These are phyloP conservation scores for Xylota segnis DNA, from an alignment of 2,888 invertebrate genomes.

Conservation along the genomic window DNA sequence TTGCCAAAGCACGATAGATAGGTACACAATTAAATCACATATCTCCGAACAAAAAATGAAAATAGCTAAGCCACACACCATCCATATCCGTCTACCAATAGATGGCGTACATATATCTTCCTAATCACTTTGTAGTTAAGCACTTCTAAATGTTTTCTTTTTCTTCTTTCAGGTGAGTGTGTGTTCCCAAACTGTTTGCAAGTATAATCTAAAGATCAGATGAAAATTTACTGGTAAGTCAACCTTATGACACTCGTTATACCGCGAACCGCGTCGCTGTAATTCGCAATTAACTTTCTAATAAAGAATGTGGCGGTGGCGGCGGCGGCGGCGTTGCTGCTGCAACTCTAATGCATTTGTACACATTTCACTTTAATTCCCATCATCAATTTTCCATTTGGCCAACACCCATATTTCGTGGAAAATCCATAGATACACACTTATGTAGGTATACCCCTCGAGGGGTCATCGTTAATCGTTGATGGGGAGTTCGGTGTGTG, in stretches of 20 bases:
- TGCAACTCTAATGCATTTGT: slow-evolving; percentile 11
- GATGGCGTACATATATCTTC: background rate
- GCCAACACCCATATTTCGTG: slow-evolving; percentile 66
- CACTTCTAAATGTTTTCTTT: background rate
- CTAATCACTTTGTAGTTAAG: background rate
- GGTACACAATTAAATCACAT: no score
- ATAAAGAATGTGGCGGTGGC: slow-evolving; percentile 59
- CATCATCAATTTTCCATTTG: slow-evolving; percentile 74
- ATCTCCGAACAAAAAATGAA: no score
- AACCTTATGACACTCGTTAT: slow-evolving; percentile 56
- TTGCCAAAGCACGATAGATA: no score
- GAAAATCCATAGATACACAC: slow-evolving; percentile 19
- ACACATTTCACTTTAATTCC: slow-evolving; percentile 59
- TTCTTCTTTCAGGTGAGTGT: slow-evolving; percentile 49
- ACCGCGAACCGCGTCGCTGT: slow-evolving; percentile 9
- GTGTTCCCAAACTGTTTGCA: background rate
- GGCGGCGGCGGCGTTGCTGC: no score
- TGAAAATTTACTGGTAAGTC: slow-evolving; percentile 46
- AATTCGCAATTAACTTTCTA: slow-evolving; percentile 70
- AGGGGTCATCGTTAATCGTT: slow-evolving; percentile 63
- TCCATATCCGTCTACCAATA: background rate
- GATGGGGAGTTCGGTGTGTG: slow-evolving; percentile 31
- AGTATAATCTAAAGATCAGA: slow-evolving; percentile 16
- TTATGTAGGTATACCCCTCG: slow-evolving; percentile 27
- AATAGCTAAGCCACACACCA: background rate